These are phyloP conservation scores for Carlito syrichta DNA, from an alignment of 2,113 vertebrate species.

Conservation along the genomic window DNA sequence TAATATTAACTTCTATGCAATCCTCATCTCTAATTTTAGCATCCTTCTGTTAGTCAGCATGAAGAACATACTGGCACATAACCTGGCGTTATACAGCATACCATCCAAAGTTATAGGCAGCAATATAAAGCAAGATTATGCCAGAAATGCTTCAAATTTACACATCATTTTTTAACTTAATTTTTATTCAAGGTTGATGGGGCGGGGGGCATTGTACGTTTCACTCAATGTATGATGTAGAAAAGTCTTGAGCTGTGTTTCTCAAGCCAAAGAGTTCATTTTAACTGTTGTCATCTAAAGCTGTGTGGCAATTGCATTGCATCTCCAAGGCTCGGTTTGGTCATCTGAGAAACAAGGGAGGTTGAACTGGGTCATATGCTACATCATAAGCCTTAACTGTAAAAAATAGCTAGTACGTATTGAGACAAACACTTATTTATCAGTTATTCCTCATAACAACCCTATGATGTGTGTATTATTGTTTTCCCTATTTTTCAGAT, in stretches of 20 bases:
- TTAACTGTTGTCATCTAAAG: background rate
- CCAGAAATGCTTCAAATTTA: background rate
- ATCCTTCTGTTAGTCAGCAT: background rate
- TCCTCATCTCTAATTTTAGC: background rate
- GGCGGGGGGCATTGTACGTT: background rate
- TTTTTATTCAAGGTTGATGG: background rate
- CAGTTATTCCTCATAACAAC: background rate
- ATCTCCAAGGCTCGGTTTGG: background rate
- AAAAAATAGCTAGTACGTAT: background rate
- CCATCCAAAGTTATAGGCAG: background rate
- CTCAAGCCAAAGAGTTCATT: background rate
- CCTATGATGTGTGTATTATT: background rate
- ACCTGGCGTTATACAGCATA: background rate
- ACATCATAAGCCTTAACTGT: background rate
- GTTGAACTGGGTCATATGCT: background rate
- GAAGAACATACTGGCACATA: background rate
- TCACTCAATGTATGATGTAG: background rate
- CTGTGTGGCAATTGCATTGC: background rate
- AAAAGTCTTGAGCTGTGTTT: background rate
- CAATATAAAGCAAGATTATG: background rate
- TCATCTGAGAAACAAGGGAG: background rate
- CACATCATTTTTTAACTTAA: background rate
- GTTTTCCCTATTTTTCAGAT: background rate
- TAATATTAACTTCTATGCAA: background rate
- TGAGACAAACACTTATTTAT: background rate